phyloP scores from a whole-genome alignment of 1,140 invertebrate species.

The Drosophila repleta region DNA sequence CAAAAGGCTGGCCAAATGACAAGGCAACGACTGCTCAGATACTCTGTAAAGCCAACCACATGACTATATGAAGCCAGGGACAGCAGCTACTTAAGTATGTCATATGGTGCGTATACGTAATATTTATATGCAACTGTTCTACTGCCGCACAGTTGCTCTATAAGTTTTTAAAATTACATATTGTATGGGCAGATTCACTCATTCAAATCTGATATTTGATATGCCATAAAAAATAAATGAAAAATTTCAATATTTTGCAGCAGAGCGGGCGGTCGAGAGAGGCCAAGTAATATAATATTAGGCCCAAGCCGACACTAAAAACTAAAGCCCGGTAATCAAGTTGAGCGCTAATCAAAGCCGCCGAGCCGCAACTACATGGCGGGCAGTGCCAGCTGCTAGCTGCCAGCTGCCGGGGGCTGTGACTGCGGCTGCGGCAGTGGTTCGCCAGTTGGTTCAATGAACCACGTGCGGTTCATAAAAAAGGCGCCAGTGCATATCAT shows the following conservation, averaged over 20 bases:
- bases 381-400: conserved; percentile 3
- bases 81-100: too few relatives aligned
- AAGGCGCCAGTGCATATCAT: conserved; percentile 50
- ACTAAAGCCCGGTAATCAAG: conserved; percentile 43
- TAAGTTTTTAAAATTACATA: too few relatives aligned
- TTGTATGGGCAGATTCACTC: too few relatives aligned
- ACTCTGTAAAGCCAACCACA: conserved; percentile 6
- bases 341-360: conserved; percentile 48
- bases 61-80: too few relatives aligned
- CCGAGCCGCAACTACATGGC: conserved; percentile 2
- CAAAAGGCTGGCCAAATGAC: not conserved
- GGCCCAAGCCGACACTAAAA: conserved; percentile 20
- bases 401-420: not conserved
- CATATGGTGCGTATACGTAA: not conserved
- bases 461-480: conserved; percentile 66
- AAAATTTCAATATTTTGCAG: conserved; percentile 3
- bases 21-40: not conserved
- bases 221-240: not conserved
- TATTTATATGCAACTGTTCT: not conserved
- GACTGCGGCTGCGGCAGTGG: not conserved
- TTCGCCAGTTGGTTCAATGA: conserved; percentile 47
- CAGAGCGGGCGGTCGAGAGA: too few relatives aligned
- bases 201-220: too few relatives aligned
- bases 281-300: conserved; percentile 12
- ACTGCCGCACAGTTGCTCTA: too few relatives aligned